Conservation (phyloP, 2,113 vertebrate species). For the Nematolebias whitei region DNA sequence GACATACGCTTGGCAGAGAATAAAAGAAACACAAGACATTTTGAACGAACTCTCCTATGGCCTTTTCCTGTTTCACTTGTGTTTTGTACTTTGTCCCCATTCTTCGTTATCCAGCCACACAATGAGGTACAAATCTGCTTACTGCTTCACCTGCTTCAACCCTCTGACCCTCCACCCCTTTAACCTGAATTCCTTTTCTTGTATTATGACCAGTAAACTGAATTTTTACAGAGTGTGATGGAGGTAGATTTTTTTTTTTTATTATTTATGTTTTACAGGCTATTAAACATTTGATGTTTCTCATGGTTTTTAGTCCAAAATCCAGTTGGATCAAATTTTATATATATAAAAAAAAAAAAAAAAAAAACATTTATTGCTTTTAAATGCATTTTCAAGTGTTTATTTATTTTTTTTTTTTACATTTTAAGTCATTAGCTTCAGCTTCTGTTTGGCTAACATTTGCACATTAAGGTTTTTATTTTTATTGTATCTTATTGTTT, state of each 20-base stretch:
- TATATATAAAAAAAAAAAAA: too few relatives aligned
- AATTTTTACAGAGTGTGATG: slow-evolving; percentile 33
- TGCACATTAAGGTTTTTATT: background rate
- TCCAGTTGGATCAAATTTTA: too few relatives aligned
- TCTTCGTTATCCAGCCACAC: slow-evolving; percentile 67
- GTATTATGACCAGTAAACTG: slow-evolving; percentile 55
- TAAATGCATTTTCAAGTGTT: too few relatives aligned
- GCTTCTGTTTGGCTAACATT: background rate
- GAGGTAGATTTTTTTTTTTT: slow-evolving; percentile 51
- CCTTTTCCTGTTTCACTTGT: slow-evolving; percentile 71
- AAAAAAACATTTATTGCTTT: too few relatives aligned
- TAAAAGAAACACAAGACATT: slow-evolving; percentile 13
- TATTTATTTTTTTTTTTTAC: too few relatives aligned
- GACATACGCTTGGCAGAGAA: slow-evolving; percentile 10
- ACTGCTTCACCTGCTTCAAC: slow-evolving; percentile 39
- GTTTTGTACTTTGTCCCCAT: slow-evolving; percentile 61
- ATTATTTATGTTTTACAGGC: too few relatives aligned
- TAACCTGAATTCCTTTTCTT: background rate
- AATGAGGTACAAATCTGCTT: slow-evolving; percentile 67
- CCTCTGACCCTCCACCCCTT: slow-evolving; percentile 14
- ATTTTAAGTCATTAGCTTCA: background rate
- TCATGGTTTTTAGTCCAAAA: too few relatives aligned
- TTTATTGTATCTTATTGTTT: background rate
- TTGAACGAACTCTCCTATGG: slow-evolving; percentile 62
- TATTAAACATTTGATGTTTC: slow-evolving; percentile 7